Base-by-base conservation (phyloP, 1,140 invertebrate genomes). In the Rhyacophila brunnea region DNA sequence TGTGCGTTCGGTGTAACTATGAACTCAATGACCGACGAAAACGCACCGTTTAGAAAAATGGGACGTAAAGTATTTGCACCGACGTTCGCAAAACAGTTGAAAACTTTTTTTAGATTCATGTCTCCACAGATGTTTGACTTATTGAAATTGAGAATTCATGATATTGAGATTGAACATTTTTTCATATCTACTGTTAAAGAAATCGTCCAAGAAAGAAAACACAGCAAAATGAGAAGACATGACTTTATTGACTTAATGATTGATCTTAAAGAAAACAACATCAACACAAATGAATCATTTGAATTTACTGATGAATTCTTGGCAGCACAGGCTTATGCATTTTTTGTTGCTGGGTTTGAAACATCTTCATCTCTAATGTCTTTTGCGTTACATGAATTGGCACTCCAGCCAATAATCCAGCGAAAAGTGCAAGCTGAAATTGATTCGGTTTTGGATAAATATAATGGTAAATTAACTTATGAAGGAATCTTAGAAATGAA, bases 211-310 rank as follows among this genome's bases (percentile, higher is more conserved):
- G 51, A 62, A 36, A 52, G 73, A 59, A 68, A 71, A 14, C 68
- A 70, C 47, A 57, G 67, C 15, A 65, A 68, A 3, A 67, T 66
- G 0, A 71, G 69, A 11, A 71, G 81, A 51, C 75, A 80, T 47
- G 83, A 85, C 62, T 80, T 85, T 11, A 73, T 84, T 1, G 82
- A 85, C 65, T 66, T 83, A 32, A 46, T 86, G 14, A 73, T 85
- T 19, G 78, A 81, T 13, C 67, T 83, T 34, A 80, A 79, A 58
- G 68, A 72, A 10, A 67, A 74, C 44, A 15, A 44, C 38, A 48
- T 19, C 18, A 23, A 45, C 0, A 23, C 43, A 14, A 7, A 52
- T 11, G 23, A 13, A 14, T 47, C 28, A 52, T 5, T 66, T 35
- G 62, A 67, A 38, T 54, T 58, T 1, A 50, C 67, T 7, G 36